These are phyloP conservation scores for Lasioglossum pauxillum DNA, from an alignment of 2,888 invertebrate species.

Conservation along the genomic window DNA sequence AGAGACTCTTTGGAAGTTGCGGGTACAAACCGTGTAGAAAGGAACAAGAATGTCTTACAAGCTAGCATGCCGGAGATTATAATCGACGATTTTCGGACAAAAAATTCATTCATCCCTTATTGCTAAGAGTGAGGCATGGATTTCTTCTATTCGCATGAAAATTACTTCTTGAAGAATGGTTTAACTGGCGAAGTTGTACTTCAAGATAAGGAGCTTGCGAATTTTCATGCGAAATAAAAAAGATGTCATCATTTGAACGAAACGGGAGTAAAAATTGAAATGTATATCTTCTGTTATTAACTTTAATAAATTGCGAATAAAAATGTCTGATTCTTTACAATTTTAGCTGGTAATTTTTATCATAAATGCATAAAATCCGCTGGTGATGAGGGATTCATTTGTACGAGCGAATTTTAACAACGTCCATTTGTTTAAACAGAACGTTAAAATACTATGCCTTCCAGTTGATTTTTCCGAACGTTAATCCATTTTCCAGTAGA, in stretches of 20 bases:
- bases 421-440: background rate
- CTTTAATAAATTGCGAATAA: background rate
- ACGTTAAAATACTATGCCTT: background rate
- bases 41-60: background rate
- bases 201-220: background rate
- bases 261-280: background rate
- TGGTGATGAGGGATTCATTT: background rate
- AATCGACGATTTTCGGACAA: background rate
- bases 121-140: background rate
- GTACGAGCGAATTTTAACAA: background rate
- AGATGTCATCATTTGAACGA: background rate
- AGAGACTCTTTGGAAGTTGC: background rate
- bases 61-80: background rate
- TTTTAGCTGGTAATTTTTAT: background rate
- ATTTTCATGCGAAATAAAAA: background rate
- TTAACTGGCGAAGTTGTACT: background rate
- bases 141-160: background rate
- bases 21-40: background rate
- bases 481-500: background rate
- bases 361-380: background rate
- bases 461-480: background rate
- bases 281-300: too few relatives aligned
- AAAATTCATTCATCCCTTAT: background rate
- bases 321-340: background rate
- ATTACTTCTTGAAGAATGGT: background rate